Evolutionary conservation across 2,888 invertebrate species (phyloP).

Genomic region (Coleophora deauratella): DNA sequence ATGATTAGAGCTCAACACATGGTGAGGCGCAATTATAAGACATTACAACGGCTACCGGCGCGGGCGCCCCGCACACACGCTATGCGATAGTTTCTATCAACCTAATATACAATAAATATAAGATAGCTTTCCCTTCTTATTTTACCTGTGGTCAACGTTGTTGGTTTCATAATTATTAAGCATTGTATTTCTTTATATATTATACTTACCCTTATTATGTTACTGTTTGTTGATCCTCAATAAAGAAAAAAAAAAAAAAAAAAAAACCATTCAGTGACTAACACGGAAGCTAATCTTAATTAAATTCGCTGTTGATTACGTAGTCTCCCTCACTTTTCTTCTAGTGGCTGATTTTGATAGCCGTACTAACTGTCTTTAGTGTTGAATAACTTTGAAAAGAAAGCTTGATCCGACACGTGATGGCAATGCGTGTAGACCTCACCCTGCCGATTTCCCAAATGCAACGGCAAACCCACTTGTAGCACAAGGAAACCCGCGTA

Average conservation of each 20-base stretch:
- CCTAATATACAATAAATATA: too few species aligned
- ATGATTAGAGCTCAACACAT: constrained; percentile 71
- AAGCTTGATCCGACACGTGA: too few species aligned
- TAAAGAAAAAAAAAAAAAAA: too few species aligned
- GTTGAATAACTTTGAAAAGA: too few species aligned
- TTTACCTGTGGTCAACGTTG: too few species aligned
- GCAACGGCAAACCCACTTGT: constrained; percentile 29
- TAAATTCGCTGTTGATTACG: constrained; percentile 34
- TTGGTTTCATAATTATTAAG: too few species aligned
- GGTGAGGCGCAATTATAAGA: constrained; percentile 64
- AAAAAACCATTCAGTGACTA: constrained; percentile 56
- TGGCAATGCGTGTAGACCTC: constrained; percentile 37
- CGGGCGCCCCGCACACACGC: constrained; percentile 51
- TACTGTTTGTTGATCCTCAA: too few species aligned
- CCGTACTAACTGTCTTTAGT: constrained; percentile 11
- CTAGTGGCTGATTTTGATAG: constrained; percentile 19
- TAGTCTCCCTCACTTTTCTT: constrained; percentile 24
- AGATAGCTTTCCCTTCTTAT: too few species aligned
- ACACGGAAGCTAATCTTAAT: constrained; percentile 56
- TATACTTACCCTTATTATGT: too few species aligned
- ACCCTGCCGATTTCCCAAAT: constrained; percentile 34
- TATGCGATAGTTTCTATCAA: constrained; percentile 53
- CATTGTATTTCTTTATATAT: too few species aligned
- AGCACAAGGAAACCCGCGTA: constrained; percentile 50
- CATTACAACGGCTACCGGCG: constrained; percentile 61